Evolutionary conservation across 92 coral and sea anemone genomes (phyloP), one percentile per base, ranked within the genome.

Genomic region (Hydrozoanthus gracilis): DNA sequence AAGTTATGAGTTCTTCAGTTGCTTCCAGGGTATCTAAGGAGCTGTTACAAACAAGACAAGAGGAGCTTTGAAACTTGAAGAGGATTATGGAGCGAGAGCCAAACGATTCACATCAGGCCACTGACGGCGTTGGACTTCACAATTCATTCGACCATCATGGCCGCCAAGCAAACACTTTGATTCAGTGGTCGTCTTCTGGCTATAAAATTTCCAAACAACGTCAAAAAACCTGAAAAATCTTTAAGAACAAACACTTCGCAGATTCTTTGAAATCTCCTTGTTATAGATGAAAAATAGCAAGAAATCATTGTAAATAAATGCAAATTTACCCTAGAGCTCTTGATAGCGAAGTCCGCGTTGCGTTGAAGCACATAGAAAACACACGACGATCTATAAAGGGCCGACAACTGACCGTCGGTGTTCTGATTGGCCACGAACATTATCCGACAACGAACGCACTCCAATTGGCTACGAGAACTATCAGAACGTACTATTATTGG

Each of bases 151-250:
- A 61, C 44, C 65, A 83, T 83, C 78, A 83, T 75, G 87, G 73
- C 44, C 61, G 87, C 87, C 87, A 83, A 83, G 70, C 87, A 72
- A 83, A 50, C 87, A 69, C 87, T 83, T 83, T 70, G 78, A 70
- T 83, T 83, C 70, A 83, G 78, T 51, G 61, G 71, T 83, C 71
- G 80, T 77, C 55, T 67, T 51, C 71, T 51, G 45, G 87, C 75
- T 83, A 20, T 73, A 83, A 83, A 68, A 83, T 58, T 66, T 20
- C 65, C 78, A 68, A 61, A 83, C 20, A 67, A 54, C 78, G 78
- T 49, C 77, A 83, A 82, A 82, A 82, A 82, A n/a, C n/a, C n/a
- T n/a, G n/a, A 72, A 47, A 67, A 84, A 84, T 51, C 78, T 62
- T 85, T 85, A 85, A 58, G 48, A 74, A 70, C 73, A 73, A 85